phyloP scores from a whole-genome alignment of 1,140 invertebrate species.

The Stenopsyche tienmushanensis region DNA sequence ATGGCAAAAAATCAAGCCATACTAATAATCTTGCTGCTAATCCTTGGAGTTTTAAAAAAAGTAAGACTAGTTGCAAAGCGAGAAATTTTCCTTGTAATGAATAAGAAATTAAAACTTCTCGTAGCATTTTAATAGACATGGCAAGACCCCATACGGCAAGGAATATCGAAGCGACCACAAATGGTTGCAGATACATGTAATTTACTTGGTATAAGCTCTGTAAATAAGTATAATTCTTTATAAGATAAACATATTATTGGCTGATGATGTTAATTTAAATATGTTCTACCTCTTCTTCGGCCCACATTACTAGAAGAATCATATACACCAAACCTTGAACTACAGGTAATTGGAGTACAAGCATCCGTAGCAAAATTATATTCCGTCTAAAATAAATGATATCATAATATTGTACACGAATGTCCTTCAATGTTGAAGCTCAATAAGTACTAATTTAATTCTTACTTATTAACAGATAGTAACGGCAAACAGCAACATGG shows the following conservation, averaged over 20 bases:
- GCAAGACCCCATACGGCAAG: constrained; percentile 64
- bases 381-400: constrained; percentile 48
- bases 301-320: constrained; percentile 59
- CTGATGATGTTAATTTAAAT: too few relatives aligned
- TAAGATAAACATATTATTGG: not conserved
- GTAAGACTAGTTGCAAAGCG: constrained; percentile 55
- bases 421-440: too few relatives aligned
- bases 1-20: constrained; percentile 52
- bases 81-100: constrained; percentile 55
- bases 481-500: constrained; percentile 64
- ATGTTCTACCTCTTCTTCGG: constrained; percentile 62
- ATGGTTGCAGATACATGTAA: constrained; percentile 61
- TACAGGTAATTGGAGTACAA: constrained; percentile 62
- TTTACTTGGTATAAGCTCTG: constrained; percentile 61
- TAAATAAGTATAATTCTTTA: constrained; percentile 31
- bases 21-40: constrained; percentile 52
- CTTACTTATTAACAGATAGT: constrained; percentile 59
- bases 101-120: constrained; percentile 49
- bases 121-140: constrained; percentile 58
- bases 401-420: not conserved
- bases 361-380: constrained; percentile 53
- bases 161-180: constrained; percentile 60
- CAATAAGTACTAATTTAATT: constrained; percentile 11
- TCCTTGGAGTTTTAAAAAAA: constrained; percentile 59
- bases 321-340: constrained; percentile 60